Base-by-base conservation (phyloP, 2,888 invertebrate species). In the Escarpia spicata region DNA sequence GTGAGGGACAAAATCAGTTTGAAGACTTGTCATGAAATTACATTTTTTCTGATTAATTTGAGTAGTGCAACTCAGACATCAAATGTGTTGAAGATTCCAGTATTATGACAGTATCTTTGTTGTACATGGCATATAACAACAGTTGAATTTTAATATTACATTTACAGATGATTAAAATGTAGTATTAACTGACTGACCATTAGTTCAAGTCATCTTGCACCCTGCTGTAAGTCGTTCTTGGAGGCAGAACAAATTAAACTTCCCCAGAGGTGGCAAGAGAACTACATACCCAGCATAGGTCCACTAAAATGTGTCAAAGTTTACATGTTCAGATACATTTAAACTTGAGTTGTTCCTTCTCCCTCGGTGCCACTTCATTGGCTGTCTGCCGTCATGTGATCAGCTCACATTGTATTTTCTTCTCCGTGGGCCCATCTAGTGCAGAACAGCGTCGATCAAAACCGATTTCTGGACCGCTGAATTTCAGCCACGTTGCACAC, bases 401-500 rank as follows among this genome's bases (percentile, higher is more conserved):
- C 75, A 75, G 26, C 75, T 75, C 26, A 75, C 75, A 6, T 75
- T 75, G 6, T 75, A 26, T 75, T 75, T 75, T 75, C 75, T 75
- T 75, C 75, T 75, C 75, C 26, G 6, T 6, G 3, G 75, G 75
- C 52, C 52, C 52, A n/a, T 75, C 75, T 75, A 75, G 75, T 75
- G 75, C 75, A 75, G 75, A 75, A 26, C 75, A 75, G n/a, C 75
- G 75, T 75, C 75, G 75, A n/a, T 75, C 75, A 75, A 75, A 75
- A 75, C 26, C 93, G 75, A 99, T 99, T 96, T 99, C 99, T 0
- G 99, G 98, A 75, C 99, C 99, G 43, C 98, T 98, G 91, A 99
- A 99, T 97, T 99, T 99, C 97, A 99, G 98, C 95, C 99, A 99
- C 97, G 98, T 99, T 94, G 98, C 98, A 94, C 99, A 99, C 97